These are phyloP conservation scores for Eptesicus fuscus DNA, from an alignment of 2,113 vertebrate genomes.

Conservation along the genomic window DNA sequence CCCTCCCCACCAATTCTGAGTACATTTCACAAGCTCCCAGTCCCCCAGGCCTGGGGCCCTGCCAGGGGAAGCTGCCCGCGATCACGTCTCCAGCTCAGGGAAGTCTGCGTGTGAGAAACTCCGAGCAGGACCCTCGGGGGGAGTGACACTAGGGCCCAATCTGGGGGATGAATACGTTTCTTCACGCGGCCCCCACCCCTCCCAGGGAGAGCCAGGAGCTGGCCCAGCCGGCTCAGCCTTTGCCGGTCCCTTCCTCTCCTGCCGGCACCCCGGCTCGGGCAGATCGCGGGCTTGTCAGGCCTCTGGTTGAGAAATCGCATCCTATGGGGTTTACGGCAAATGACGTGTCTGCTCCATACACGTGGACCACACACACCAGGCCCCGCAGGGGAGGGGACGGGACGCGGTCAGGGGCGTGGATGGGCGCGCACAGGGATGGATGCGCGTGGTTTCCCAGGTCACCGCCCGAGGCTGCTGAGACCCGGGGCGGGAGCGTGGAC, in stretches of 20 bases:
- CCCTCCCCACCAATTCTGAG: conserved; percentile 41
- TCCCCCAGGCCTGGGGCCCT: neutral
- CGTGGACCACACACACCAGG: conserved; percentile 21
- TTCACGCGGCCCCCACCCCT: neutral
- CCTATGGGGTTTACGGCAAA: conserved; percentile 29
- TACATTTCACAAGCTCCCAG: neutral
- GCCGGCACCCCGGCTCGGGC: neutral
- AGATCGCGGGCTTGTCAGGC: conserved; percentile 29
- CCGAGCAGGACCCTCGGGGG: neutral
- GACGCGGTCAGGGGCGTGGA: too few relatives aligned
- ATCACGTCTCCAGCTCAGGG: conserved; percentile 30
- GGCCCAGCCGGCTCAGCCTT: accelerated
- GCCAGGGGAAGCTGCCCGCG: neutral
- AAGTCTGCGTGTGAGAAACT: conserved; percentile 48
- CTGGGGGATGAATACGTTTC: neutral
- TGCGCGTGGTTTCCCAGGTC: neutral
- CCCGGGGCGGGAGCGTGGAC: neutral
- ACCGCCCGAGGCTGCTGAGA: conserved; percentile 53
- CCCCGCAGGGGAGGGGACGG: too few relatives aligned
- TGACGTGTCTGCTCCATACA: too few relatives aligned
- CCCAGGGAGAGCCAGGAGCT: neutral
- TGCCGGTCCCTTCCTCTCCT: neutral
- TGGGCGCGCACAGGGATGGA: too few relatives aligned
- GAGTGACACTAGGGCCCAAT: accelerated
- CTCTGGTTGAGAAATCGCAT: conserved; percentile 51